Conservation (phyloP, 2,888 invertebrate species). For the Lucinisca nassula region DNA sequence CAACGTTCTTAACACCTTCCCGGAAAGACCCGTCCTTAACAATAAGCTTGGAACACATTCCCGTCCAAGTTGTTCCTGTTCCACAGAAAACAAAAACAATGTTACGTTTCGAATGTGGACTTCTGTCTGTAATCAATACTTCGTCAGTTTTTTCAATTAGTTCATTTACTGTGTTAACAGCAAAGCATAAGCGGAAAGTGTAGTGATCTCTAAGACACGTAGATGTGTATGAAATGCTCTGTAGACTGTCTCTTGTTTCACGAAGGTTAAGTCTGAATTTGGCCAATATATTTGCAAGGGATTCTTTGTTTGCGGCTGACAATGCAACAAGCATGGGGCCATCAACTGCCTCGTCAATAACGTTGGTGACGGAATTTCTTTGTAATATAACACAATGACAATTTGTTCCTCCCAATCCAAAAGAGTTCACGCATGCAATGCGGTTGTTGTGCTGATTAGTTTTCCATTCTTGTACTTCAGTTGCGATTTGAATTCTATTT, state of each 20-base stretch:
- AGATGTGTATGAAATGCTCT: neutral
- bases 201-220: neutral
- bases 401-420: constrained; percentile 77
- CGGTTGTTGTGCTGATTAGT: neutral
- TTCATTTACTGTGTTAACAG: neutral
- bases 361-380: neutral
- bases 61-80: constrained; percentile 80
- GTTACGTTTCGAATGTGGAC: neutral
- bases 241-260: neutral
- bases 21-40: constrained; percentile 50
- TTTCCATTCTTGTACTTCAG: constrained; percentile 48
- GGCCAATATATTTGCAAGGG: neutral
- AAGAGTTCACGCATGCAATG: constrained; percentile 68
- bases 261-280: neutral
- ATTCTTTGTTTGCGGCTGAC: neutral
- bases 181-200: neutral
- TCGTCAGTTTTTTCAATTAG: neutral
- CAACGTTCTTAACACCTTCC: constrained; percentile 53
- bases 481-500: neutral
- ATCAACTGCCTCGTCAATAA: neutral
- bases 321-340: neutral
- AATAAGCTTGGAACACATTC: constrained; percentile 79
- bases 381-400: constrained; percentile 65
- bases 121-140: constrained; percentile 18
- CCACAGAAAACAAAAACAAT: constrained; percentile 81